phyloP scores from a whole-genome alignment of 2,797 vertebrate species.

The Strix occidentalis region DNA sequence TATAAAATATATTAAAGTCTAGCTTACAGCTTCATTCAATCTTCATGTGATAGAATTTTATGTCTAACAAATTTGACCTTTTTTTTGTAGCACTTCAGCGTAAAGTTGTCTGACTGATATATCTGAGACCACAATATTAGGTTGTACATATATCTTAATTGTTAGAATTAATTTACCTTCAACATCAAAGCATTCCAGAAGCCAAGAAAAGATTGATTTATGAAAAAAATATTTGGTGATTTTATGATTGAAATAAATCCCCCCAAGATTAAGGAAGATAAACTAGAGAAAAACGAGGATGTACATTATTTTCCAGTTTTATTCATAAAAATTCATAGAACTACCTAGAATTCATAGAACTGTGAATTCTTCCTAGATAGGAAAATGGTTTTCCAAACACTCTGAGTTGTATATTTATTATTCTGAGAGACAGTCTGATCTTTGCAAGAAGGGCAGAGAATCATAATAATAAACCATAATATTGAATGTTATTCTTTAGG shows the following conservation, averaged over 20 bases:
- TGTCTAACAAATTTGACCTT: background rate
- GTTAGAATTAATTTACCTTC: background rate
- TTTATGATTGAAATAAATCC: background rate
- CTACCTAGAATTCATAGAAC: background rate
- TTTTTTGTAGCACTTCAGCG: background rate
- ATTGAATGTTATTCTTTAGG: background rate
- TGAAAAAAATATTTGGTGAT: rapidly evolving
- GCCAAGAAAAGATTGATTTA: background rate
- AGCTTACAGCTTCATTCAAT: background rate
- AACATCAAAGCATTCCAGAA: background rate
- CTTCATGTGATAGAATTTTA: background rate
- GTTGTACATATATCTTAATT: background rate
- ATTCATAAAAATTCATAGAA: background rate
- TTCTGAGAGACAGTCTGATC: background rate
- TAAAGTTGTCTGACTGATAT: background rate
- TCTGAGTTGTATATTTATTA: background rate
- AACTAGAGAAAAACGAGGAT: background rate
- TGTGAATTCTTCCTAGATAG: background rate
- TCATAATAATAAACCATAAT: background rate
- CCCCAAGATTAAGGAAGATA: background rate
- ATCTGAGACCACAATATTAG: background rate
- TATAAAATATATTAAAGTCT: background rate
- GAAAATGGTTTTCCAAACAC: background rate
- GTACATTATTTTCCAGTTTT: background rate
- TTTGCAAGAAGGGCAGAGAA: background rate